Evolutionary conservation across 2,888 invertebrate species (phyloP).

Genomic region (Pecten maximus): DNA sequence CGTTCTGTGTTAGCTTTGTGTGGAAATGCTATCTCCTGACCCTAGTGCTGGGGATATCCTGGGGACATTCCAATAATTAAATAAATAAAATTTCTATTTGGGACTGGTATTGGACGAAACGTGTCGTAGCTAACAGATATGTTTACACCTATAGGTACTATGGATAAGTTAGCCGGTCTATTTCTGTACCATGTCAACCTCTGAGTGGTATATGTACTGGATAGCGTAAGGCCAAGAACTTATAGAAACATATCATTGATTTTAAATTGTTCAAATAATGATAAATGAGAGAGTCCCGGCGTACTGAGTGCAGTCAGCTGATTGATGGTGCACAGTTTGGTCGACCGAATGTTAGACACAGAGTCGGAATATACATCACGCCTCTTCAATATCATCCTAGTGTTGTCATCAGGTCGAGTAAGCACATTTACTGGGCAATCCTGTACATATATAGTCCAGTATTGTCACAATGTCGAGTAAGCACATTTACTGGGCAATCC

Average conservation of each 20-base stretch:
- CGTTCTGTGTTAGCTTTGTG: too few species aligned
- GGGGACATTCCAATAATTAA: too few species aligned
- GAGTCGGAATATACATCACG: not conserved
- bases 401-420: too few species aligned
- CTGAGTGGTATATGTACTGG: not conserved
- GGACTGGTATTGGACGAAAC: not conserved
- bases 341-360: not conserved
- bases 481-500: too few species aligned
- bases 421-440: too few species aligned
- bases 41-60: too few species aligned
- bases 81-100: too few species aligned
- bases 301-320: not conserved
- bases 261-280: constrained; percentile 22
- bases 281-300: not conserved
- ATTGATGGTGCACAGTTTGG: not conserved
- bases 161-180: not conserved
- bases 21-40: too few species aligned
- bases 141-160: not conserved
- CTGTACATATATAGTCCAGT: too few species aligned
- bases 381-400: not conserved
- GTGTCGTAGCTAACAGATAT: not conserved
- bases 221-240: not conserved
- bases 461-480: not conserved
- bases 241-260: constrained; percentile 24
- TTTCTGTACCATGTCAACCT: not conserved